Percentiles rank a stretch among this genome's conserved stretches.
Conservation (phyloP, 2,888 invertebrate species). For the Pantelozetes paolii region DNA sequence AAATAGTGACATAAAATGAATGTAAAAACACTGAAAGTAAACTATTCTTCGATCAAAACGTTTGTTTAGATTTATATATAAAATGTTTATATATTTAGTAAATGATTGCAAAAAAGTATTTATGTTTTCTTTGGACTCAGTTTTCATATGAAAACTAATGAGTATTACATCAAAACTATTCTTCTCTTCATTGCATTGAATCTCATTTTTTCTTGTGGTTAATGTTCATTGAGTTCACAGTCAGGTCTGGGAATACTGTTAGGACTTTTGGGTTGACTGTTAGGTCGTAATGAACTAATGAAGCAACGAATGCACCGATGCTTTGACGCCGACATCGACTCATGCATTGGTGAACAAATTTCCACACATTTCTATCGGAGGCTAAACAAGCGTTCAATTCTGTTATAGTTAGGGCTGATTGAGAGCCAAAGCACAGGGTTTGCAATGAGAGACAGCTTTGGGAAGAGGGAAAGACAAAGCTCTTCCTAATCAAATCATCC, state of each 20-base stretch:
- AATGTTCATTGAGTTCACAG: slow-evolving; percentile 13
- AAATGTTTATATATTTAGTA: too few species aligned
- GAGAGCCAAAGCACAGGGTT: not conserved
- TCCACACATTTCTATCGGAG: not conserved
- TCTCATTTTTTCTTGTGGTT: slow-evolving; percentile 22
- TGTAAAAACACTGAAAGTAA: not conserved
- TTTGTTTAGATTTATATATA: too few species aligned
- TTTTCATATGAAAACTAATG: not conserved
- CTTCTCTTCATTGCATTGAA: not conserved
- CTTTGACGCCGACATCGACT: slow-evolving; percentile 15
- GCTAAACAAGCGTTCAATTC: not conserved
- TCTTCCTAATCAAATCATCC: slow-evolving; percentile 35
- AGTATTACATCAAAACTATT: not conserved
- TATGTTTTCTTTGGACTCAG: not conserved
- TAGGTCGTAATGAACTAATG: slow-evolving; percentile 25
- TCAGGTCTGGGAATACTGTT: too few species aligned
- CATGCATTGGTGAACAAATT: not conserved
- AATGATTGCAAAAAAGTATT: not conserved
- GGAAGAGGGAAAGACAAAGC: slow-evolving; percentile 27
- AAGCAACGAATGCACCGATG: not conserved
- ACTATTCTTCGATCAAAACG: not conserved
- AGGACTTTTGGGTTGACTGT: not conserved
- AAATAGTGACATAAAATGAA: slow-evolving; percentile 8
- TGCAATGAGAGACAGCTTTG: slow-evolving; percentile 26
- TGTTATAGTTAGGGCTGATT: slow-evolving; percentile 13